Evolutionary conservation across 1,140 invertebrate genomes (phyloP), one percentile per base, ranked within the genome.

Genomic region (Orchestia grillus): DNA sequence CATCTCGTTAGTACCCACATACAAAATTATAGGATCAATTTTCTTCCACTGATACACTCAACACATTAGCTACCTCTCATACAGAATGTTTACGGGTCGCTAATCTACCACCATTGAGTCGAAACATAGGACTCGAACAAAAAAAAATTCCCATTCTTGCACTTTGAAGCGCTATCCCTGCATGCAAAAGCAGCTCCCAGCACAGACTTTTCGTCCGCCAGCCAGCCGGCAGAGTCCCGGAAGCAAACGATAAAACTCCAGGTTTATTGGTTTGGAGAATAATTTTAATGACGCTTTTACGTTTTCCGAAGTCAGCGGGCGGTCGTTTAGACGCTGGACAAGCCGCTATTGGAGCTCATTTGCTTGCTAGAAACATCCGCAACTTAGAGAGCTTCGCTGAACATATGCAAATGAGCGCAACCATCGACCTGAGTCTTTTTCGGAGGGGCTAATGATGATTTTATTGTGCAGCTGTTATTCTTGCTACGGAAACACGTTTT

Each of bases 311-410:
- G 62, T 77, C 62, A 77, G 62, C 28, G 62, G 62, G 11, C 28
- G 62, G 62, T 77, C 62, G 62, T 77, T 77, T 77, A 77, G 62
- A 77, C 62, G 62, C 62, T 77, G 62, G 62, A 77, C 62, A 77
- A 77, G 62, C 62, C 28, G 62, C 62, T 77, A 77, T 77, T 77
- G 62, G 62, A 77, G 62, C 62, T 77, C 62, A 77, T 77, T 77
- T 77, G 62, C 62, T 77, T 77, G 62, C 62, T 77, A 28, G 62
- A 77, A 77, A 77, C 62, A 77, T 77, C 62, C 62, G 62, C 62
- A 77, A 77, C 62, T 77, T 36, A 15, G 62, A 36, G 28, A 77
- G 62, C 62, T 77, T 77, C 62, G 15, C 28, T 77, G 62, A 77
- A 77, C 62, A 23, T 36, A 77, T 77, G 62, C 28, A 77, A 77